Evolutionary conservation across 1,140 invertebrate species (phyloP), one percentile per base, ranked within the genome.

Genomic region (Ctenoplectra terminalis): DNA sequence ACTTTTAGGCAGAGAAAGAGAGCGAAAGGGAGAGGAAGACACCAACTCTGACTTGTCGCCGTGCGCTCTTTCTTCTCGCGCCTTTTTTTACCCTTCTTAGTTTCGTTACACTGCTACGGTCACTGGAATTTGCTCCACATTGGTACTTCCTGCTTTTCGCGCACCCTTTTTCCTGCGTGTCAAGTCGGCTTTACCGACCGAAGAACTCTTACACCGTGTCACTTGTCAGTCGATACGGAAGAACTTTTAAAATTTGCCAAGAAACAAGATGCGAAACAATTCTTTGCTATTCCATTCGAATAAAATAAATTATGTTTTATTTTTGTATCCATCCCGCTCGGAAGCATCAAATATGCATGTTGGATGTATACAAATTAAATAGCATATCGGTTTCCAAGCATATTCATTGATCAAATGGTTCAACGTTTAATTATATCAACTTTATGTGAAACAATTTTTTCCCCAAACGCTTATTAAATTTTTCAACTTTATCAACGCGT

Each of bases 1-100:
- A 92, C 92, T 90, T 93, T 93, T 92, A 92, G 92, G 91, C 91
- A 91, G 86, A 90, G 87, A 88, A 88, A 84, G 90, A 88, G 82
- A 81, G 78, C 60, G 50, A 86, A 63, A 84, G 72, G 80, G 56
- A 86, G 69, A 86, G 63, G 82, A 69, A 76, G 74, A 85, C 46
- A 78, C 85, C 84, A 73, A 85, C 85, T 85, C 84, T 86, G 71
- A 86, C 75, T 87, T 70, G 64, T 86, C 82, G 56, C 64, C 70
- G 74, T 82, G 56, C 70, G 69, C 54, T 85, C 73, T 79, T 79
- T 85, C 78, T 88, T 77, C 73, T 81, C 63, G 63, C 82, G 50
- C 50, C 70, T 63, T 87, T 89, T 89, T 81, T 89, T 85, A 70
- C 72, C 73, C 81, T 83, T 81, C 63, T 85, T 78, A 84, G 81